phyloP scores from a whole-genome alignment of 2,888 invertebrate genomes.

The Melolontha melolontha region DNA sequence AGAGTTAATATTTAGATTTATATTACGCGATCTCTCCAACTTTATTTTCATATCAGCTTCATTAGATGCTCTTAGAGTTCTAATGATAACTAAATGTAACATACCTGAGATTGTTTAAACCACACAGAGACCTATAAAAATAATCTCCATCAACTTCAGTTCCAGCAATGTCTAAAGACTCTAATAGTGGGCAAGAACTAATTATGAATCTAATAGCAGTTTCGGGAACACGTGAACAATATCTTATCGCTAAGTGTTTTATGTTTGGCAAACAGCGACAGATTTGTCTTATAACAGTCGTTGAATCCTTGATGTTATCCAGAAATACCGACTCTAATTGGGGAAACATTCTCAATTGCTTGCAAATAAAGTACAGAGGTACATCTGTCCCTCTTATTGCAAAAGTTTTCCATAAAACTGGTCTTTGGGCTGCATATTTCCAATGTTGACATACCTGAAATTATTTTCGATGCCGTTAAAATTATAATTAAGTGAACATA shows the following conservation, averaged over 20 bases:
- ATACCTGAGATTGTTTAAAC: constrained; percentile 48
- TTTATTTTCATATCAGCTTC: too few relatives aligned
- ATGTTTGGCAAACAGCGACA: constrained; percentile 49
- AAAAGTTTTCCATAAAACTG: constrained; percentile 51
- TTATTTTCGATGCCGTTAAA: constrained; percentile 3
- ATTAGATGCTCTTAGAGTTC: not conserved
- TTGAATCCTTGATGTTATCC: constrained; percentile 49
- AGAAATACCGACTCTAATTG: constrained; percentile 48
- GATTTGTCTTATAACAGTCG: constrained; percentile 51
- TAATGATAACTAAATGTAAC: constrained; percentile 8
- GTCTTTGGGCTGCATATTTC: constrained; percentile 51
- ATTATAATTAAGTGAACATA: constrained; percentile 7
- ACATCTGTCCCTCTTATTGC: constrained; percentile 46
- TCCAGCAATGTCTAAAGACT: constrained; percentile 51
- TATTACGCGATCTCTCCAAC: too few relatives aligned
- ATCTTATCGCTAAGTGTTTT: constrained; percentile 49
- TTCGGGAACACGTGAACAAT: constrained; percentile 47
- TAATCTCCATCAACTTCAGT: constrained; percentile 48
- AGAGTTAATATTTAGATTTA: too few relatives aligned
- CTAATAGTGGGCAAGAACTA: constrained; percentile 48
- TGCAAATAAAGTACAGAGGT: constrained; percentile 50
- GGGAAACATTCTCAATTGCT: constrained; percentile 48
- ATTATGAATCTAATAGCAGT: constrained; percentile 48
- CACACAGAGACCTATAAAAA: constrained; percentile 49
- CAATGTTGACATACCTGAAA: constrained; percentile 55